Base-by-base conservation (phyloP, 1,140 invertebrate species). In the Bombyx mori region DNA sequence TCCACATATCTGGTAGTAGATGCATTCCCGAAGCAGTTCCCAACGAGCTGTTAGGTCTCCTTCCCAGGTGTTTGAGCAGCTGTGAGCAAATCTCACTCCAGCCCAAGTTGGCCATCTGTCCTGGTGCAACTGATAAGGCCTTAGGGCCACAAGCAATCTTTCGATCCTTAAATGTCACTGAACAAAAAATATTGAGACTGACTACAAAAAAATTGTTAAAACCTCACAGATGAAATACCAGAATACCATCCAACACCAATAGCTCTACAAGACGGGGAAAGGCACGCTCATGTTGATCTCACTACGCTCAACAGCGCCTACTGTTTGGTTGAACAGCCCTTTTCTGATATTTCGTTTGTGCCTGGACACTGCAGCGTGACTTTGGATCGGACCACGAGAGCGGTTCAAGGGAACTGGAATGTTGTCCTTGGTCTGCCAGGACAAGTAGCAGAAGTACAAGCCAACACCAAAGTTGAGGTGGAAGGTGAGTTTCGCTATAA, bases 401-500 rank as follows among this genome's bases (percentile, higher is more conserved):
- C 77, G 22, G 64, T 86, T 18, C 79, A 86, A 58, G 85, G 85
- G 1, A 69, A 63, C 42, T 87, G 84, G 84, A 68, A 75, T 18
- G 63, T 82, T 2, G 55, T 76, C 0, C 55, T 84, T 42, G 84
- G 76, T 8, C 35, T 83, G 1, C 76, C 78, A 0, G 84, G 82
- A 12, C 61, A 66, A 56, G 68, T 87, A 2, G 54, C 63, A 1
- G 84, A 87, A 58, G 45, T 80, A 26, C 61, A 62, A 49, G 51
- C 76, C 6, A 64, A 75, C 8, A 71, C 68, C 47, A 58, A 57
- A 4, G 64, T 86, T 3, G 54, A 62, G 48, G 73, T 86, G 45
- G 67, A 79, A 66, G 67, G 81, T 84, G 57, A 55, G 61, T 56
- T 6, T 42, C 18, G 2, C 3, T 54, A 22, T 2, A 1, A 35